Base-by-base conservation (phyloP, 1,140 invertebrate species). In the Dendrolimus punctatus region DNA sequence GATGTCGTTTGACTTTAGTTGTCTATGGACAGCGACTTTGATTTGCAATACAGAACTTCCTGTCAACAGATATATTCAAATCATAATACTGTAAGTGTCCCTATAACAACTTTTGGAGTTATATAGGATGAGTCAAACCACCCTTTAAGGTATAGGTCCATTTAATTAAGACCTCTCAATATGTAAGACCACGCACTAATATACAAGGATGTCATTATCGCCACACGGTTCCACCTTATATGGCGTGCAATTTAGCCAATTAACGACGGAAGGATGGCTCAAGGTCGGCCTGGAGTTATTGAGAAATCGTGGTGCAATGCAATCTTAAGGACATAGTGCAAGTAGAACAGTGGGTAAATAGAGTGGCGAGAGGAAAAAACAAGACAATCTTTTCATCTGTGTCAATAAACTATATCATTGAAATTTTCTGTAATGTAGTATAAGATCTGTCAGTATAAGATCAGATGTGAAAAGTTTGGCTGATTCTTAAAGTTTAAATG, bases 161-260 rank as follows among this genome's bases (percentile, higher is more conserved):
- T 51, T 57, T 71, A 76, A 78, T 78, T 76, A 74, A 64, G 58
- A 62, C 51, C 66, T 66, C 68, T 79, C 60, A 67, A 66, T 76
- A 79, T 76, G 72, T 69, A 53, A 44, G 48, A 49, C 55, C 51
- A 51, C 53, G 54, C 48, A 41, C 40, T 39, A 10, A 49, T 47
- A 38, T 51, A 66, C 60, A 65, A 70, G 58, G 58, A 63, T 68
- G 64, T 68, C 71, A 73, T 77, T 73, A 70, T 57, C 48, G 57
- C 41, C 54, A 60, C 65, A 60, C 59, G 53, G 60, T 5, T 40
- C 40, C 49, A 23, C 74, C 74, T 57, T 74, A 74, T 63, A 77
- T 59, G 74, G 76, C 38, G 48, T 57, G 69, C 68, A 74, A 73
- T 76, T 77, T 76, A 77, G 64, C 68, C 76, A 76, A 80, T 80